Evolutionary conservation across 2,888 invertebrate species (phyloP), one percentile per base, ranked within the genome.

Genomic region (Bruchidius siliquastri): DNA sequence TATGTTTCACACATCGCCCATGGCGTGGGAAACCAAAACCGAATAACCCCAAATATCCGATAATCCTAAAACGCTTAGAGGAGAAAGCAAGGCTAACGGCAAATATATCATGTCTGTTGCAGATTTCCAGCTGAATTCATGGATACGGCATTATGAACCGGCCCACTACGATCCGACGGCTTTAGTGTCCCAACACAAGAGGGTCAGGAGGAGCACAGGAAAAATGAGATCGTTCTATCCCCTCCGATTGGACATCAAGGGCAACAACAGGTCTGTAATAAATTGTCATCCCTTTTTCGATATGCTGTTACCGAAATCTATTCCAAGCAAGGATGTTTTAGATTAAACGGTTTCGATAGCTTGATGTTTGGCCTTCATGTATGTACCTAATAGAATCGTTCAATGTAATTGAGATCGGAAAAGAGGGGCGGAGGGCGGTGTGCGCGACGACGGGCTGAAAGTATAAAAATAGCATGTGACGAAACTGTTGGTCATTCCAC

Each of bases 121-220:
- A 86, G 86, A 92, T 86, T 87, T 92, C 82, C 87, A 89, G 79
- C 88, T 94, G 85, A 92, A 92, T 83, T 93, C 93, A 78, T 93
- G 92, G 88, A 93, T 95, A 85, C 90, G 91, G 76, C 92, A 94
- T 87, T 95, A 92, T 90, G 94, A 95, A 87, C 91, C 93, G 76
- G 92, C 94, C 81, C 89, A 89, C 84, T 95, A 94, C 87, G 92
- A 93, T 87, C 91, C 89, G 68, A 81, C 81, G 72, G 81, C 83
- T 22, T 82, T 89, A 77, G 83, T 83, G 74, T 80, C 82, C 49
- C 88, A 89, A 79, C 90, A 89, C 80, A 85, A 84, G 73, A 87
- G 85, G 72, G 78, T 80, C 77, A 86, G 88, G 75, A 86, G 89
- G 81, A 82, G 85, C 86, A 76, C 82, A 83, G 79, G 83, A 84